Percentiles rank a stretch among this genome's conserved stretches.
Evolutionary conservation across 2,888 invertebrate genomes (phyloP).

Genomic region (Slavum lentiscoides): DNA sequence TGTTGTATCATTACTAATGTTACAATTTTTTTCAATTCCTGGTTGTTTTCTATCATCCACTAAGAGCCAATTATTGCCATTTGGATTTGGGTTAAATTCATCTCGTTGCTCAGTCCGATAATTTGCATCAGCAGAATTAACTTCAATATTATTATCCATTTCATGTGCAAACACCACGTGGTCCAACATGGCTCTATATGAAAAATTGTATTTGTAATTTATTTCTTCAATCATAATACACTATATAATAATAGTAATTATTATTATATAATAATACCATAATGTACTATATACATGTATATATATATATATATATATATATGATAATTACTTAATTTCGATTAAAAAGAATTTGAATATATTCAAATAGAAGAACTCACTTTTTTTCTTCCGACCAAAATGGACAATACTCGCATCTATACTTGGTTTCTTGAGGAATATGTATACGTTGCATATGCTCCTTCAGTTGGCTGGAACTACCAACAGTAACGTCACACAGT

Average conservation of each 20-base stretch:
- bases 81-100: slow-evolving; percentile 5
- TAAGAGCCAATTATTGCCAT: neutral
- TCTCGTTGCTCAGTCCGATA: neutral
- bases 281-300: no score
- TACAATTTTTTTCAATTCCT: neutral
- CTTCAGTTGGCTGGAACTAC: slow-evolving; percentile 66
- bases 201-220: neutral
- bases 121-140: neutral
- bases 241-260: no score
- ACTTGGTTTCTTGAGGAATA: slow-evolving; percentile 33
- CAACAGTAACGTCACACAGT: slow-evolving; percentile 15
- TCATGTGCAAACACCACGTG: slow-evolving; percentile 44
- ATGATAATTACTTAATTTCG: no score
- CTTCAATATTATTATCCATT: slow-evolving; percentile 20
- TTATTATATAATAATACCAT: no score
- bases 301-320: no score
- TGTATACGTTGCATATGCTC: slow-evolving; percentile 66
- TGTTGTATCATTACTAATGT: slow-evolving; percentile 3
- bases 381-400: slow-evolving; percentile 74
- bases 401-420: slow-evolving; percentile 80
- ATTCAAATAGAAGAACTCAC: no score
- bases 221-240: neutral
- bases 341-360: no score
- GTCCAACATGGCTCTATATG: slow-evolving; percentile 31
- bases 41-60: neutral